phyloP scores from a whole-genome alignment of 2,888 invertebrate species.

The Ariolimax columbianus region DNA sequence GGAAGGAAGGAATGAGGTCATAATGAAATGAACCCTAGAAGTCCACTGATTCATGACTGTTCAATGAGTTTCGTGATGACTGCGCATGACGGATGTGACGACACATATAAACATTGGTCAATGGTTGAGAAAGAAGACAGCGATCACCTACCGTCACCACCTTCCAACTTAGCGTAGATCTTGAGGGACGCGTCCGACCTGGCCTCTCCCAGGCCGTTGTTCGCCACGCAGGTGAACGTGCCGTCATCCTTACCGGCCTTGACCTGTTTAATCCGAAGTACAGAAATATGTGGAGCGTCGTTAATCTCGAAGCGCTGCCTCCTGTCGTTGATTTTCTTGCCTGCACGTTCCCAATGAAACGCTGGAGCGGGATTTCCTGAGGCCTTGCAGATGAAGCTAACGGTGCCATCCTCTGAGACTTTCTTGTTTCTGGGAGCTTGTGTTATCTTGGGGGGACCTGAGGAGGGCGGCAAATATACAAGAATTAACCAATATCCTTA shows the following conservation, averaged over 20 bases:
- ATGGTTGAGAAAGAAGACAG: neutral
- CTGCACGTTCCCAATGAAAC: conserved; percentile 97
- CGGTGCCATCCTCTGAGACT: conserved; percentile 93
- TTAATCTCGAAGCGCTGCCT: conserved; percentile 68
- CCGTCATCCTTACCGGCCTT: conserved; percentile 90
- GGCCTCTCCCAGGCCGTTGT: conserved; percentile 97
- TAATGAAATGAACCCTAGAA: neutral
- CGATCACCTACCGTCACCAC: conserved; percentile 48
- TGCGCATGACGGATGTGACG: neutral
- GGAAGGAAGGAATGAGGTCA: neutral
- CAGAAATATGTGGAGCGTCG: conserved; percentile 83
- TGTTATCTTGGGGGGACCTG: conserved; percentile 97
- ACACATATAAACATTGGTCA: neutral
- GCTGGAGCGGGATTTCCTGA: conserved; percentile 86
- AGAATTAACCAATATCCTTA: neutral
- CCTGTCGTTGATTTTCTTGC: conserved; percentile 87
- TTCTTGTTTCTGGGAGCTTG: conserved; percentile 93
- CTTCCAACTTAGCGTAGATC: conserved; percentile 82
- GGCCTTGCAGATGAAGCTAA: conserved; percentile 97
- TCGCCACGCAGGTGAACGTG: conserved; percentile 96
- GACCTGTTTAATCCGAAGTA: conserved; percentile 91
- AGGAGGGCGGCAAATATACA: neutral
- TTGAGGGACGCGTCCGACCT: conserved; percentile 92
- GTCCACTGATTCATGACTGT: neutral
- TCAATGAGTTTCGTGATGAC: neutral